Conservation (phyloP, 2,888 invertebrate species). For the Bedellia somnulentella region DNA sequence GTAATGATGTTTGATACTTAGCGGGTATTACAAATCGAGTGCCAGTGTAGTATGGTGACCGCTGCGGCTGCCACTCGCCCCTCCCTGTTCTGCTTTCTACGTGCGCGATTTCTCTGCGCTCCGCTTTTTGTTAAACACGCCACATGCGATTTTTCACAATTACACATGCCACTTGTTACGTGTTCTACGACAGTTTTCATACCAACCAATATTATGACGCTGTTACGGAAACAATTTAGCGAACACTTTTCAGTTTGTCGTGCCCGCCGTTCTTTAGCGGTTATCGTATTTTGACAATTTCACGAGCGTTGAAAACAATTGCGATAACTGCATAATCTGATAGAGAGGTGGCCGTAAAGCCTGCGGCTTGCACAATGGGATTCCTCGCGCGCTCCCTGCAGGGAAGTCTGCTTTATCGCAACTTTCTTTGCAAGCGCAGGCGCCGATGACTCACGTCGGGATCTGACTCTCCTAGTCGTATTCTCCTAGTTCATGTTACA, state of each 20-base stretch:
- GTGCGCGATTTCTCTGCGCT: constrained; percentile 52
- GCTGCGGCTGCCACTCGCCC: constrained; percentile 16
- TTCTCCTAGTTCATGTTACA: too few species aligned
- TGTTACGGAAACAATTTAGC: background rate
- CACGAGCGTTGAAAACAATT: background rate
- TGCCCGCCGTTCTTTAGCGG: background rate
- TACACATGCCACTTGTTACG: constrained; percentile 25
- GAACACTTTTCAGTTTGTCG: background rate
- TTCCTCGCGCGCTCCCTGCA: constrained; percentile 34
- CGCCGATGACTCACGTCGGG: too few species aligned
- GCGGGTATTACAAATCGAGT: too few species aligned
- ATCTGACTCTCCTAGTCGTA: too few species aligned
- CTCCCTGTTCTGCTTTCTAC: constrained; percentile 57
- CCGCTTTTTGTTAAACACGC: constrained; percentile 25
- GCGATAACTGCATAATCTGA: too few species aligned
- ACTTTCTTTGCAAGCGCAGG: constrained; percentile 31
- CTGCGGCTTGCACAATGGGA: constrained; percentile 40
- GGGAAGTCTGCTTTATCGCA: constrained; percentile 20
- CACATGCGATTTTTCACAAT: constrained; percentile 45
- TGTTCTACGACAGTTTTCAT: too few species aligned
- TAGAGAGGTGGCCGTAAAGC: constrained; percentile 36
- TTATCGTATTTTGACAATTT: background rate
- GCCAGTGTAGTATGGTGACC: too few species aligned
- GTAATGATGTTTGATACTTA: too few species aligned
- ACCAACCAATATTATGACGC: too few species aligned